Conservation (phyloP, 92 coral and sea anemone species). For the Zoanthus sansibaricus region DNA sequence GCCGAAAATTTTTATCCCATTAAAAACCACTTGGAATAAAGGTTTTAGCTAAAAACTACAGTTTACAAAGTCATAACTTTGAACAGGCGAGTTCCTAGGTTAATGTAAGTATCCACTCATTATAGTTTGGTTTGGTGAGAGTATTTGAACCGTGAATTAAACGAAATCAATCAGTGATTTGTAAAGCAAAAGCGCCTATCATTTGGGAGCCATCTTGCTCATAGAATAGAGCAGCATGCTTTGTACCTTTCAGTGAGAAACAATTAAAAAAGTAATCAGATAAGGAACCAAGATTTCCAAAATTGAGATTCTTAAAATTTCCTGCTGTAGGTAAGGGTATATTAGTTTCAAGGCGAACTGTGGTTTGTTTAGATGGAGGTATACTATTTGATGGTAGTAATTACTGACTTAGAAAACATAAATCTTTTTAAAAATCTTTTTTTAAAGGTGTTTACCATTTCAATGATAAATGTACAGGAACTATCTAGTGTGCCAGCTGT, state of each 20-base stretch:
- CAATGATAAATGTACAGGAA: neutral
- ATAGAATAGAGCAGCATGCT: neutral
- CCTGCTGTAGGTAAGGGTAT: neutral
- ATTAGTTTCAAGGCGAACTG: neutral
- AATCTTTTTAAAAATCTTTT: neutral
- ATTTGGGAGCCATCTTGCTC: neutral
- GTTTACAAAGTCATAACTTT: neutral
- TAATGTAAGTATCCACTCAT: neutral
- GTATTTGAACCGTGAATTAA: neutral
- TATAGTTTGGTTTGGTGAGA: neutral
- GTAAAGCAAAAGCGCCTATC: neutral
- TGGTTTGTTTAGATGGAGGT: neutral
- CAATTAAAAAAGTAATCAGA: conserved; percentile 8
- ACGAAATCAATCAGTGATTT: neutral
- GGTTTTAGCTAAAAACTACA: neutral
- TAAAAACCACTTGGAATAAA: neutral
- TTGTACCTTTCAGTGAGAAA: neutral
- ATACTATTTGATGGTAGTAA: neutral
- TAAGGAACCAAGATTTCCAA: neutral
- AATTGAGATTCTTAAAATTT: neutral
- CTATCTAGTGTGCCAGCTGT: neutral
- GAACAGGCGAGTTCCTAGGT: neutral
- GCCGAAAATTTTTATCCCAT: neutral
- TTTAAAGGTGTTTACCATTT: neutral
- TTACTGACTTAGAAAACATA: neutral